A percentile compares a stretch with the other conserved stretches of the same genome.
Conservation (phyloP, 2,888 invertebrate species). For the Thymelicus acteon region DNA sequence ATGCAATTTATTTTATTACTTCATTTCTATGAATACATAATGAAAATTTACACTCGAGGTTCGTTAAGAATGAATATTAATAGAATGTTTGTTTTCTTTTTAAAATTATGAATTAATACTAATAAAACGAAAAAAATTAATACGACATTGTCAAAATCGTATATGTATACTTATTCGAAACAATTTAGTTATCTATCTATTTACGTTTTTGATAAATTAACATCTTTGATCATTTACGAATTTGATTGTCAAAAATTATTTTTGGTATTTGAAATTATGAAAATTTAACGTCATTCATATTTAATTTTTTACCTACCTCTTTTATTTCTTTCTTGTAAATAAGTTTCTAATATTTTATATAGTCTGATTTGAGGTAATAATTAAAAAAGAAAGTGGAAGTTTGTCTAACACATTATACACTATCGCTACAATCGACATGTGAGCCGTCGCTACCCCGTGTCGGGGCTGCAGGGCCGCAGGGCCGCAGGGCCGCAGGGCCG, state of each 20-base stretch:
- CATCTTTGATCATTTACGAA: too few species aligned
- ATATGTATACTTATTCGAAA: too few species aligned
- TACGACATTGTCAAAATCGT: too few species aligned
- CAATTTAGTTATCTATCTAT: too few species aligned
- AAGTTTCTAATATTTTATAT: background rate
- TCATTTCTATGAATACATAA: conserved; percentile 1
- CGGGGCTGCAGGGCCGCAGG: background rate
- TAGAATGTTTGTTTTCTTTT: background rate
- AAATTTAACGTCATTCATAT: too few species aligned
- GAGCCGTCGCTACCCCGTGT: conserved; percentile 40
- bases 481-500: background rate
- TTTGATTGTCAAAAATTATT: too few species aligned
- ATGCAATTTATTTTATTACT: conserved; percentile 5
- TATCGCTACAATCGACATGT: conserved; percentile 55
- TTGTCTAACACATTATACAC: conserved; percentile 59
- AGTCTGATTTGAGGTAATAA: background rate
- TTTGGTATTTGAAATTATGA: too few species aligned
- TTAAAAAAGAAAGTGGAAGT: conserved; percentile 39
- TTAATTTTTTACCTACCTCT: too few species aligned
- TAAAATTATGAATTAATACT: too few species aligned
- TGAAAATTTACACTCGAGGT: background rate
- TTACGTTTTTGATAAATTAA: too few species aligned
- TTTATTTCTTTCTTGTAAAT: too few species aligned
- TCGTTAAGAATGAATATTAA: background rate
- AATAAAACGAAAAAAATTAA: too few species aligned